Conservation (phyloP, 64 coral and sea anemone species). For the Cladopsammia gracilis region DNA sequence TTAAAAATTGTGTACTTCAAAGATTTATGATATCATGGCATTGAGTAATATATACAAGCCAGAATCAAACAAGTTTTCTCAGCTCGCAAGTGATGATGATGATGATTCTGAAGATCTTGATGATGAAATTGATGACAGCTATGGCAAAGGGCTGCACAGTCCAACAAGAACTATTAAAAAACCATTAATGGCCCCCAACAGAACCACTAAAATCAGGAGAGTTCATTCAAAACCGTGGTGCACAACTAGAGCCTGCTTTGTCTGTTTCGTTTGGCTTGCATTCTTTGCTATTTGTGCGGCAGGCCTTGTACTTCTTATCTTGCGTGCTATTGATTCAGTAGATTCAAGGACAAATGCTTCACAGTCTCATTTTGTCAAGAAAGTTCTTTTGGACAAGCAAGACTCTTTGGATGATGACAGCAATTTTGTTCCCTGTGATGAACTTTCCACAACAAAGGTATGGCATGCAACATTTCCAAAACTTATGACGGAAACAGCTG, state of each 20-base stretch:
- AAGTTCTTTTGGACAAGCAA: not conserved
- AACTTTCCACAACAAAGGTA: slow-evolving; percentile 66
- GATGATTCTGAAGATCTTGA: slow-evolving; percentile 84
- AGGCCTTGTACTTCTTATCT: slow-evolving; percentile 81
- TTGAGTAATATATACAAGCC: slow-evolving; percentile 94
- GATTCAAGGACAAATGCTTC: not conserved
- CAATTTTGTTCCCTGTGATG: slow-evolving; percentile 72
- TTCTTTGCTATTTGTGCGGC: slow-evolving; percentile 87
- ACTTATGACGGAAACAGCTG: slow-evolving; percentile 97
- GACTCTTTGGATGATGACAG: not conserved
- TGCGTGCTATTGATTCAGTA: slow-evolving; percentile 74
- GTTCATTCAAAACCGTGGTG: slow-evolving; percentile 89
- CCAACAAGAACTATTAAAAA: slow-evolving; percentile 54
- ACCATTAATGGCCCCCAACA: slow-evolving; percentile 79
- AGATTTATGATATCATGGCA: slow-evolving; percentile 36
- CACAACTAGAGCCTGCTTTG: slow-evolving; percentile 85
- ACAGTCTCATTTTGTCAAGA: slow-evolving; percentile 62
- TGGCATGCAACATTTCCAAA: slow-evolving; percentile 89
- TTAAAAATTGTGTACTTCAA: not conserved
- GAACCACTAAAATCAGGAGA: slow-evolving; percentile 80
- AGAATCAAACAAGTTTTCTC: slow-evolving; percentile 87
- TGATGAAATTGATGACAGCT: slow-evolving; percentile 85
- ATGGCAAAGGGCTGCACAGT: slow-evolving; percentile 63
- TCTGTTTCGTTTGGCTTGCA: slow-evolving; percentile 85
- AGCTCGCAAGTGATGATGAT: slow-evolving; percentile 93